These are phyloP conservation scores for Cydia splendana DNA, from an alignment of 1,140 invertebrate species.

Conservation along the genomic window DNA sequence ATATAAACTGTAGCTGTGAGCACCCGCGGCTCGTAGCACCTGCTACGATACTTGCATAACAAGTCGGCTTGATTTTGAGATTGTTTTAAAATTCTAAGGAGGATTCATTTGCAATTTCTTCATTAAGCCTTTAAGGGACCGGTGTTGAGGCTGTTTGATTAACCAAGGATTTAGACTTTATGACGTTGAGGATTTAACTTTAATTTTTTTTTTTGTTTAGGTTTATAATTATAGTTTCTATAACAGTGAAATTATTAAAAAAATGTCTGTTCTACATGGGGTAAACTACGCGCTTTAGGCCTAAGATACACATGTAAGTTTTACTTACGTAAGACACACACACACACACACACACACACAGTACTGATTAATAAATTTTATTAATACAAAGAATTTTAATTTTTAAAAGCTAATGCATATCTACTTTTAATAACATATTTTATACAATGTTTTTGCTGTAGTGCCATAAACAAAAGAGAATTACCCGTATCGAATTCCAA, in stretches of 20 bases:
- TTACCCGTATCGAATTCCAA: not conserved
- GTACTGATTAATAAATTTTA: too few species aligned
- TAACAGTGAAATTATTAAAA: too few species aligned
- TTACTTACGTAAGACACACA: too few species aligned
- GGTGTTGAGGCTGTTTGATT: not conserved
- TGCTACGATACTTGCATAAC: slow-evolving; percentile 30
- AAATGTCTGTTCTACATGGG: too few species aligned
- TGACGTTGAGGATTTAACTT: not conserved
- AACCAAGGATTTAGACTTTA: not conserved
- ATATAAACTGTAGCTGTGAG: slow-evolving; percentile 20
- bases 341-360: too few species aligned
- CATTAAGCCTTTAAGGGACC: not conserved
- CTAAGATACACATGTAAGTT: too few species aligned
- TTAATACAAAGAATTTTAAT: too few species aligned
- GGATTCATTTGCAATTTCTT: slow-evolving; percentile 11
- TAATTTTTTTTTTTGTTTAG: not conserved
- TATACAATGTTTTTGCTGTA: not conserved
- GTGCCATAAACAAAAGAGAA: not conserved
- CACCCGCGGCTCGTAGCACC: slow-evolving; percentile 18
- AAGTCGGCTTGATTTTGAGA: slow-evolving; percentile 20
- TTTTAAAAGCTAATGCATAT: too few species aligned
- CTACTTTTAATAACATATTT: too few species aligned
- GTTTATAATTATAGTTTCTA: too few species aligned
- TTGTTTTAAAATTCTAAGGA: slow-evolving; percentile 26
- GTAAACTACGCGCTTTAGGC: too few species aligned